These are phyloP conservation scores for Scaptomyza flava DNA, from an alignment of 2,888 invertebrate genomes.

Conservation along the genomic window DNA sequence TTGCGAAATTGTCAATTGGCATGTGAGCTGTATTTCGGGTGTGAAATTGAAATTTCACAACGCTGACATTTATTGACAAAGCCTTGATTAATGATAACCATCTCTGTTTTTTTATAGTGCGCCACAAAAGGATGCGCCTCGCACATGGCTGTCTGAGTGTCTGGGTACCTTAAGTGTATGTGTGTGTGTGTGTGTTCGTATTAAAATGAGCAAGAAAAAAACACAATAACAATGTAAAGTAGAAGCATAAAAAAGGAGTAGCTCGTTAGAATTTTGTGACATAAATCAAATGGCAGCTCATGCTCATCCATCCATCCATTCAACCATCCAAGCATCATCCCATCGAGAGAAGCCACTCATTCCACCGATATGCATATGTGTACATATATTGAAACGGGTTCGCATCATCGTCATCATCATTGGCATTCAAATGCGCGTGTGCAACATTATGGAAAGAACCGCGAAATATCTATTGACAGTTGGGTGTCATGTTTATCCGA, in stretches of 20 bases:
- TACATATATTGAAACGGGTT: background rate
- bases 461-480: slow-evolving; percentile 85
- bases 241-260: slow-evolving; percentile 48
- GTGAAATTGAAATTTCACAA: slow-evolving; percentile 83
- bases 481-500: slow-evolving; percentile 85
- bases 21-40: slow-evolving; percentile 63
- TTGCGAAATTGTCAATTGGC: slow-evolving; percentile 64
- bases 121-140: slow-evolving; percentile 57
- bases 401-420: background rate
- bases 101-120: slow-evolving; percentile 24
- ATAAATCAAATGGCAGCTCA: slow-evolving; percentile 83
- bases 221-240: slow-evolving; percentile 5
- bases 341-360: slow-evolving; percentile 26
- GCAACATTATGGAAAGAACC: slow-evolving; percentile 83
- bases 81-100: slow-evolving; percentile 83
- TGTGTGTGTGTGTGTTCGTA: slow-evolving; percentile 23
- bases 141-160: slow-evolving; percentile 38
- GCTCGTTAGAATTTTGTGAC: slow-evolving; percentile 83
- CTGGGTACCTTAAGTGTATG: background rate
- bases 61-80: slow-evolving; percentile 84
- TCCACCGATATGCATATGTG: slow-evolving; percentile 26
- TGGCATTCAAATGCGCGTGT: slow-evolving; percentile 62
- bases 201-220: slow-evolving; percentile 45
- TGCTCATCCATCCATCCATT: slow-evolving; percentile 66
- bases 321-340: background rate